Evolutionary conservation across 2,888 invertebrate genomes (phyloP).

Genomic region (Catonia carolina): DNA sequence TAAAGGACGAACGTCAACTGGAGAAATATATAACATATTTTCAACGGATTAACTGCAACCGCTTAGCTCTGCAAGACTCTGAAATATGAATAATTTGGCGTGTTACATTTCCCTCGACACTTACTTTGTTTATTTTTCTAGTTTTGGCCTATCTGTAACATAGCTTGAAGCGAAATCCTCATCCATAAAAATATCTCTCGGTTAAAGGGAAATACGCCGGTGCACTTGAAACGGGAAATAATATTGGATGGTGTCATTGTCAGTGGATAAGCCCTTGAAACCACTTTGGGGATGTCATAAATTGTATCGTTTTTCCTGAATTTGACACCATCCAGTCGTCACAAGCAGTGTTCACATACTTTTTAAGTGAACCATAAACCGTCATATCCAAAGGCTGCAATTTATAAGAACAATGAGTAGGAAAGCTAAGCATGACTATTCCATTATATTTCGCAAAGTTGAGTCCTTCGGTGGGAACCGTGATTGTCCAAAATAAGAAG

Average conservation of each 20-base stretch:
- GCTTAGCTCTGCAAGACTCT: too few relatives aligned
- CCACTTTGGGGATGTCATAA: conserved; percentile 41
- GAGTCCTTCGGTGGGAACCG: conserved; percentile 36
- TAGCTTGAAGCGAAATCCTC: conserved; percentile 4
- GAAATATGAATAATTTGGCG: too few relatives aligned
- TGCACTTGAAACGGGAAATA: conserved; percentile 6
- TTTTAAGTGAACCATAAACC: conserved; percentile 37
- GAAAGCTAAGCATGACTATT: conserved; percentile 41
- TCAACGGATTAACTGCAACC: too few relatives aligned
- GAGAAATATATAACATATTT: too few relatives aligned
- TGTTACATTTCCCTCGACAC: too few relatives aligned
- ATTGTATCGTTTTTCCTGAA: conserved; percentile 41
- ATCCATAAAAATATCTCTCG: conserved; percentile 9
- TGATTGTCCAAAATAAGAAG: conserved; percentile 39
- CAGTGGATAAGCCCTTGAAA: conserved; percentile 22
- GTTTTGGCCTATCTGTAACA: conserved; percentile 7
- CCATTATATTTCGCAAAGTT: conserved; percentile 39
- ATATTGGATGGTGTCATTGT: conserved; percentile 11
- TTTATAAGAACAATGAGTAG: conserved; percentile 41
- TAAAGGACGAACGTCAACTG: too few relatives aligned
- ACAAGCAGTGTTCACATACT: conserved; percentile 33
- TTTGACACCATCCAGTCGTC: conserved; percentile 38
- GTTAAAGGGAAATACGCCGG: conserved; percentile 11
- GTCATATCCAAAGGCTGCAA: conserved; percentile 39
- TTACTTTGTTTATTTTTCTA: too few relatives aligned